These are phyloP conservation scores for Metacarcinus magister DNA, from an alignment of 2,888 invertebrate genomes.

Conservation along the genomic window DNA sequence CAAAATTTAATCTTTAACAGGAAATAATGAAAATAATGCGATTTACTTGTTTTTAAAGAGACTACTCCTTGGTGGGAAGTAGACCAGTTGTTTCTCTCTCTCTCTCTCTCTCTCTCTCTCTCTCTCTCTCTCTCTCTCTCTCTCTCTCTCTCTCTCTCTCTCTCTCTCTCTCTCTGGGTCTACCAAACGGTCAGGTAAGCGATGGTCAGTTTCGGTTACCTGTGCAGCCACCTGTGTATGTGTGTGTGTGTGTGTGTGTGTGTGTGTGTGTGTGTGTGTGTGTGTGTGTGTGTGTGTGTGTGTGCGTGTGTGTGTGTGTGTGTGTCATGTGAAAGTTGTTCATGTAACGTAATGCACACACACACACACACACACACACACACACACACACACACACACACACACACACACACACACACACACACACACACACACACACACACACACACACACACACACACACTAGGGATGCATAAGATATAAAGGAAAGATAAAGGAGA, in stretches of 20 bases:
- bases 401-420: slow-evolving; percentile 50
- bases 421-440: slow-evolving; percentile 42
- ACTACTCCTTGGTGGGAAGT: too few species aligned
- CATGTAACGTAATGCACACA: background rate
- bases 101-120: background rate
- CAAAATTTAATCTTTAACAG: too few species aligned
- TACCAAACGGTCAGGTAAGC: background rate
- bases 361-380: slow-evolving; percentile 28
- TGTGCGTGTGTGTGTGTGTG: slow-evolving; percentile 26
- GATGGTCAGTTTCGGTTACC: background rate
- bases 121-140: background rate
- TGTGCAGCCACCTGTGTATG: background rate
- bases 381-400: slow-evolving; percentile 52
- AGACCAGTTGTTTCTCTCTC: background rate
- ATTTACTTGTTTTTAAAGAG: too few species aligned
- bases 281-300: slow-evolving; percentile 26
- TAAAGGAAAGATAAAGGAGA: too few species aligned
- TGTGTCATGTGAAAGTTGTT: background rate
- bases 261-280: background rate
- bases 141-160: slow-evolving; percentile 17
- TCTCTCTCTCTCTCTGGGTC: background rate
- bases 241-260: too few species aligned
- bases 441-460: background rate
- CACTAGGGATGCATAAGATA: too few species aligned
- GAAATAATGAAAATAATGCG: too few species aligned